These are phyloP conservation scores for Drosophila antonietae DNA, from an alignment of 2,888 invertebrate species.

Conservation along the genomic window DNA sequence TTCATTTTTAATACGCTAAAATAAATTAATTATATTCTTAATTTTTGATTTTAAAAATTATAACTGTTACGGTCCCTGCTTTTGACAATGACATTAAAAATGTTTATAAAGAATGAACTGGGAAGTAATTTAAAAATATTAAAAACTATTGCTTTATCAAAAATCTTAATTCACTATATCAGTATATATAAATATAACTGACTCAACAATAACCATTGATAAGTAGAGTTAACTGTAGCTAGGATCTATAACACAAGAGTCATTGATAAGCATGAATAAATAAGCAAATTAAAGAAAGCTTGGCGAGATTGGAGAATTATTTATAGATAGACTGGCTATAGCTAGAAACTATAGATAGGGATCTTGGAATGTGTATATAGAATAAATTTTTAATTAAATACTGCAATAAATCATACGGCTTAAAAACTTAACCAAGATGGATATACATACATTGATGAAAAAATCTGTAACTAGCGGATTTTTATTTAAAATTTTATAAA, in stretches of 20 bases:
- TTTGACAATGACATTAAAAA: neutral
- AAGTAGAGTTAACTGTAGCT: neutral
- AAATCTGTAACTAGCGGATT: no score
- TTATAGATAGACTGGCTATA: neutral
- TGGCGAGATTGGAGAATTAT: neutral
- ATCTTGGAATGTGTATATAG: neutral
- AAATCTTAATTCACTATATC: neutral
- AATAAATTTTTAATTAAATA: no score
- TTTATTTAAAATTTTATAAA: neutral
- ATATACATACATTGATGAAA: no score
- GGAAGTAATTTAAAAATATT: no score
- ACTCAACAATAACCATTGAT: neutral
- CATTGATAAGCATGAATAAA: slow-evolving; percentile 1
- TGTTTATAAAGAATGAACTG: neutral
- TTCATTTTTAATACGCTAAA: no score
- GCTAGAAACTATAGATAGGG: neutral
- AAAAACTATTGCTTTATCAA: neutral
- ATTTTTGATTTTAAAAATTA: no score
- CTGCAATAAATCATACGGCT: no score
- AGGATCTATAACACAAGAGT: neutral
- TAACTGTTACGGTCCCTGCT: no score
- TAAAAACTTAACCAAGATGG: no score
- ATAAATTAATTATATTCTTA: no score
- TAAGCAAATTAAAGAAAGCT: neutral
- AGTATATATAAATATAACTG: neutral